Evolutionary conservation across 92 coral and sea anemone genomes (phyloP), one percentile per base, ranked within the genome.

Genomic region (Hydrozoanthus gracilis): DNA sequence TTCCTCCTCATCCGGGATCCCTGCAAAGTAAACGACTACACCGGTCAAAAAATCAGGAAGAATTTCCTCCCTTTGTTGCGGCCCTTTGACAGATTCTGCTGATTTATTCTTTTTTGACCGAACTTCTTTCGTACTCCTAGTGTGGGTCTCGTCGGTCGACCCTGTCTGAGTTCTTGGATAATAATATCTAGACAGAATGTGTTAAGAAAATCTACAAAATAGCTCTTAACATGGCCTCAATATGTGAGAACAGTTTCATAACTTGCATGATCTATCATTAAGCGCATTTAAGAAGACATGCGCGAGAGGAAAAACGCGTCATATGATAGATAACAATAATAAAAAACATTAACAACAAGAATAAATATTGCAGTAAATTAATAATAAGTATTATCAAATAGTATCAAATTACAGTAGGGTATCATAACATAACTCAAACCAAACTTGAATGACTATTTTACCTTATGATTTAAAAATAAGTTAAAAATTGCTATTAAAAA

Each of bases 1-100:
- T 76, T 67, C 71, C 17, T 79, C 73, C 17, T 88, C 93, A 14
- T 90, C 93, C 35, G 84, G 71, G 66, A 93, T 88, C 35, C 82
- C 88, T 17, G 75, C 54, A 58, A 92, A 95, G 82, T 91, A 90
- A 49, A 90, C 92, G 47, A 83, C 93, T 12, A 95, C 94, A 51
- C 95, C 98, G 67, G 86, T 83, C 82, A 95, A 73, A 71, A 95
- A 83, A 70, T 95, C 95, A 47, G 98, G 95, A 14, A 95, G 91
- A 16, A 46, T 27, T 55, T 75, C 67, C n/a, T 18, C 27, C 17
- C 46, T 60, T 72, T 82, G 45, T 62, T 39, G 47, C 6, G 86
- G 62, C 27, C 8, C 85, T 45, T 8, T 51, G n/a, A 4, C 69
- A 27, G 56, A 4, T 67, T 74, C 55, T 54, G 85, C 45, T 68